Conservation (phyloP, 2,888 invertebrate genomes). For the Noctua pronuba region DNA sequence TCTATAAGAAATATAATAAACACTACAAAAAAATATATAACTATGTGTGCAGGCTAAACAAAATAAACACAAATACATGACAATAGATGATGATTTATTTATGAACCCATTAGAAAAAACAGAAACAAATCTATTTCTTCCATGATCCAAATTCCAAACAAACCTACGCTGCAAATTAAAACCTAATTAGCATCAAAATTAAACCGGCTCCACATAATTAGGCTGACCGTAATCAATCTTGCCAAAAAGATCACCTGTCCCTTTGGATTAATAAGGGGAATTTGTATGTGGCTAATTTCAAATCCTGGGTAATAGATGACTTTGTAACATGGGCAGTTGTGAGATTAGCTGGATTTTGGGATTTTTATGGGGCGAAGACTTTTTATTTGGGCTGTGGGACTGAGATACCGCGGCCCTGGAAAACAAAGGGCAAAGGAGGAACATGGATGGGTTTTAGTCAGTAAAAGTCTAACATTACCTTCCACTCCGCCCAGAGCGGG, state of each 20-base stretch:
- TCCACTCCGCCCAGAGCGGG: too few species aligned
- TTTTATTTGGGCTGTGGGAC: too few species aligned
- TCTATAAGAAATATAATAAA: too few species aligned
- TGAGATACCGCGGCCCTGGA: too few species aligned
- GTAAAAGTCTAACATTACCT: too few species aligned
- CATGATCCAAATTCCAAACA: background rate
- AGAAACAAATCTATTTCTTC: background rate
- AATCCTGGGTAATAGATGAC: conserved; percentile 58
- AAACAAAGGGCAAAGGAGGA: too few species aligned
- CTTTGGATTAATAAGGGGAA: conserved; percentile 58
- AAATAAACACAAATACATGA: too few species aligned
- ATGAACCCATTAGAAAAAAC: background rate
- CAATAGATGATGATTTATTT: too few species aligned
- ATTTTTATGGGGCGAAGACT: conserved; percentile 16
- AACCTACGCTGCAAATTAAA: conserved; percentile 40
- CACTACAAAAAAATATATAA: too few species aligned
- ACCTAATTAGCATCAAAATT: conserved; percentile 49
- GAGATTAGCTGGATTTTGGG: conserved; percentile 28
- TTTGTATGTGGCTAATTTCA: conserved; percentile 61
- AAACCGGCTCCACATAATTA: conserved; percentile 47
- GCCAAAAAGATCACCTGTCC: conserved; percentile 63
- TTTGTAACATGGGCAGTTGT: conserved; percentile 17
- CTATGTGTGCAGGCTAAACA: too few species aligned
- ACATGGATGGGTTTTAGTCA: too few species aligned
- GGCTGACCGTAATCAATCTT: conserved; percentile 59